Evolutionary conservation across 1,140 invertebrate species (phyloP).

Genomic region (Zaprionus ornatus): DNA sequence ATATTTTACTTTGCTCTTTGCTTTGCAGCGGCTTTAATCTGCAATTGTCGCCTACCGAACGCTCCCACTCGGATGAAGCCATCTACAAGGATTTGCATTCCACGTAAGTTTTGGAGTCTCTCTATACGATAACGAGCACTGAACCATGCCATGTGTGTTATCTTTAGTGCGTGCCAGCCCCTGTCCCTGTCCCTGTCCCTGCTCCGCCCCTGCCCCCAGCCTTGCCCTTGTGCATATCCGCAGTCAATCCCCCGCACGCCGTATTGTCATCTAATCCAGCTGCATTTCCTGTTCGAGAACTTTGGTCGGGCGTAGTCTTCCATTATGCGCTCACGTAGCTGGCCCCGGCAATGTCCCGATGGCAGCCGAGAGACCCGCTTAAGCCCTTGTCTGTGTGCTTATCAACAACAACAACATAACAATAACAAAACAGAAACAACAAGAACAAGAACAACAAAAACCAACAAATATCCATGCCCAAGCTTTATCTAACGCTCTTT

Average conservation of each 20-base stretch:
- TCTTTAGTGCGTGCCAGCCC: slow-evolving; percentile 29
- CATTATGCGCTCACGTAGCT: slow-evolving; percentile 58
- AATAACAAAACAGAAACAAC: slow-evolving; percentile 26
- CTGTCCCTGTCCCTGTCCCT: neutral
- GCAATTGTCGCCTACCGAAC: slow-evolving; percentile 84
- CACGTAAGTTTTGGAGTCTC: slow-evolving; percentile 85
- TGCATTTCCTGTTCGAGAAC: slow-evolving; percentile 44
- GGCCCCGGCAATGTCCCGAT: slow-evolving; percentile 14
- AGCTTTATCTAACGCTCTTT: slow-evolving; percentile 69
- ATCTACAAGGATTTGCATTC: slow-evolving; percentile 92
- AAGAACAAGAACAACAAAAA: slow-evolving; percentile 21
- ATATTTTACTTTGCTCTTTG: neutral
- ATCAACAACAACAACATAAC: slow-evolving; percentile 32
- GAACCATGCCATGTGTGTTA: slow-evolving; percentile 15
- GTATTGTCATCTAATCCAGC: neutral
- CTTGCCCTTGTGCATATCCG: too few relatives aligned
- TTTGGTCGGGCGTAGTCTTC: slow-evolving; percentile 20
- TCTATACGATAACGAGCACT: neutral
- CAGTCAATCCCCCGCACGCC: neutral
- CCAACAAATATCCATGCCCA: slow-evolving; percentile 49
- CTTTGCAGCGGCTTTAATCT: slow-evolving; percentile 90
- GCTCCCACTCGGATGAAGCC: slow-evolving; percentile 91
- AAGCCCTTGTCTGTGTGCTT: slow-evolving; percentile 49
- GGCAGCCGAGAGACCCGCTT: slow-evolving; percentile 41
- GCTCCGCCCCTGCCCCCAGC: neutral